A percentile compares a stretch with the other conserved stretches of the same genome.
Conservation (phyloP, 2,888 invertebrate species). For the Tinea semifulvella region DNA sequence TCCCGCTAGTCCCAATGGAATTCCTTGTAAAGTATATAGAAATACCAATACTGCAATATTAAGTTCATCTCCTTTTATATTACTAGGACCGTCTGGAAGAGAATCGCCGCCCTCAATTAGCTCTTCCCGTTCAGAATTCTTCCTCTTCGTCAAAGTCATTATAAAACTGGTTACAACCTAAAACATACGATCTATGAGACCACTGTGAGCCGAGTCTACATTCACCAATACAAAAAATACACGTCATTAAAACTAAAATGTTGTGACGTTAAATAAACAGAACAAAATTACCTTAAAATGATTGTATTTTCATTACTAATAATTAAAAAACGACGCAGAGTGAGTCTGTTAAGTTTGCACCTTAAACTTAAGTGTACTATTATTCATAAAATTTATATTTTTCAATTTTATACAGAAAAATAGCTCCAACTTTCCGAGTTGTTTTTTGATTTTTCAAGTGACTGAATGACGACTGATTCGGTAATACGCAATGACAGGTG, state of each 20-base stretch:
- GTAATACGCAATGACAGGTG: no score
- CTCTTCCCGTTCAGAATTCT: constrained; percentile 47
- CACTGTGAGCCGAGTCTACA: constrained; percentile 12
- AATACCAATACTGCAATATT: constrained; percentile 91
- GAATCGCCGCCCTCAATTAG: constrained; percentile 52
- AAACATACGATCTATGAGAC: constrained; percentile 23
- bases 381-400: no score
- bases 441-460: no score
- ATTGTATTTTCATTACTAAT: no score
- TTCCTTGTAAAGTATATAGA: constrained; percentile 93
- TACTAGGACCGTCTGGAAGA: constrained; percentile 34
- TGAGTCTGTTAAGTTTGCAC: no score
- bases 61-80: constrained; percentile 76
- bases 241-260: constrained; percentile 31
- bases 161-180: constrained; percentile 40
- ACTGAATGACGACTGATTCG: no score
- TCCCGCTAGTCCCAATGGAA: constrained; percentile 92
- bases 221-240: constrained; percentile 34
- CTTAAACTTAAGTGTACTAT: no score
- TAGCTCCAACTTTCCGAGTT: no score
- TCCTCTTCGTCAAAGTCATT: constrained; percentile 54
- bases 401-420: no score
- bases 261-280: background rate
- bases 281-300: background rate
- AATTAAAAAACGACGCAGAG: no score